Evolutionary conservation across 2,888 invertebrate genomes (phyloP).

Genomic region (Entomobrya proxima): DNA sequence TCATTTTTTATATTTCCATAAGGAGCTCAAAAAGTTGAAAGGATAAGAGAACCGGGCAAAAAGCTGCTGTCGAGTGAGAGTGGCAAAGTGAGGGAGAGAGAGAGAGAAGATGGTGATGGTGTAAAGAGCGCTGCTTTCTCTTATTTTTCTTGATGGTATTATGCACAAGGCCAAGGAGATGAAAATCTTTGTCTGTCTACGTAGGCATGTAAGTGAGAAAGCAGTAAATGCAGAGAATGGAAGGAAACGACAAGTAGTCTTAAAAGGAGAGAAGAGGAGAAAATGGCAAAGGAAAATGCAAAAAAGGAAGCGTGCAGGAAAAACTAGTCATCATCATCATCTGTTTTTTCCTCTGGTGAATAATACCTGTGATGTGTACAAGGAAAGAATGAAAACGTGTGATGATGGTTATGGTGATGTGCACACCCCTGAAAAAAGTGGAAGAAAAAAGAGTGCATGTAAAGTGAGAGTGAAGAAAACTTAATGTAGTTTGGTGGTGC

Average conservation of each 20-base stretch:
- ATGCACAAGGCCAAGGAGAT: conserved; percentile 41
- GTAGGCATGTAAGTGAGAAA: conserved; percentile 38
- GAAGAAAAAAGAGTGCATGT: background rate
- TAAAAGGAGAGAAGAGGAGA: conserved; percentile 6
- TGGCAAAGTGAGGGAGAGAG: background rate
- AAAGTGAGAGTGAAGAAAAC: background rate
- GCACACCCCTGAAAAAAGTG: background rate
- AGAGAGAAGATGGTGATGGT: background rate
- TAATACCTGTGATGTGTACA: conserved; percentile 27
- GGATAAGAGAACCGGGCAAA: background rate
- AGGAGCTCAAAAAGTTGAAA: conserved; percentile 10
- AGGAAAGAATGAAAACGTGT: conserved; percentile 2
- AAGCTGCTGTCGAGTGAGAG: background rate
- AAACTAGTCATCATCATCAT: conserved; percentile 53
- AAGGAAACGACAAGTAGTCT: conserved; percentile 32
- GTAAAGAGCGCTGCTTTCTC: background rate
- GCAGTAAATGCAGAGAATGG: conserved; percentile 2
- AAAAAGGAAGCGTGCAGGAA: conserved; percentile 17
- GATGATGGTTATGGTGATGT: conserved; percentile 29
- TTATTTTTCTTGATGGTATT: conserved; percentile 44
- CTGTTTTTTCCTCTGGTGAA: conserved; percentile 47
- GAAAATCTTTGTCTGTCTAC: conserved; percentile 50
- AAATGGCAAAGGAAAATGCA: conserved; percentile 21
- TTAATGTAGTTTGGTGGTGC: conserved; percentile 47
- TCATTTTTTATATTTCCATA: conserved; percentile 63